These are phyloP conservation scores for Eptatretus burgeri DNA, from an alignment of 2,113 vertebrate species.

Conservation along the genomic window DNA sequence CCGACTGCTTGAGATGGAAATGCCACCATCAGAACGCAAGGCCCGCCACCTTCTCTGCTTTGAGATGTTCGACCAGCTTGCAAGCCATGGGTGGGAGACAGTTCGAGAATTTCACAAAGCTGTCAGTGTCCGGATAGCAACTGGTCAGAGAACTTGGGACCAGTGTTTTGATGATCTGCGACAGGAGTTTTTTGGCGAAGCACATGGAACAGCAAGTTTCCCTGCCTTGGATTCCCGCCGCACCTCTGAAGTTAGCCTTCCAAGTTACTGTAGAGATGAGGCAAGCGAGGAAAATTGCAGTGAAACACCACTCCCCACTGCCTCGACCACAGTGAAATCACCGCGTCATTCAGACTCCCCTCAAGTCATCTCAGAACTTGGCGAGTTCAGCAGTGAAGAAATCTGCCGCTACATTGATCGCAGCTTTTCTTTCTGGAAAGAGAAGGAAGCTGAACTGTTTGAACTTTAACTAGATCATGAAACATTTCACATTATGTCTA, in stretches of 20 bases:
- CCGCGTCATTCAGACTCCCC: constrained; percentile 21
- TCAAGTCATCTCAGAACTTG: constrained; percentile 42
- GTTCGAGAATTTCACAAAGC: constrained; percentile 56
- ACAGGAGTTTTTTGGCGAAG: constrained; percentile 38
- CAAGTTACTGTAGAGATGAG: constrained; percentile 18
- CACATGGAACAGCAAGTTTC: constrained; percentile 11
- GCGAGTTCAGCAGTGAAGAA: constrained; percentile 70
- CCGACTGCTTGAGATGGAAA: constrained; percentile 79
- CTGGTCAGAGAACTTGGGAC: constrained; percentile 31
- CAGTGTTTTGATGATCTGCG: constrained; percentile 71
- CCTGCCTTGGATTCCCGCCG: constrained; percentile 9
- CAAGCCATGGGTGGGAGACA: constrained; percentile 48
- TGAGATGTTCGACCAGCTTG: constrained; percentile 79
- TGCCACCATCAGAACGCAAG: constrained; percentile 50
- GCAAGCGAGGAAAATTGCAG: constrained; percentile 10
- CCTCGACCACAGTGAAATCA: not conserved
- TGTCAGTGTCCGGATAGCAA: constrained; percentile 43
- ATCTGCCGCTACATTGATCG: constrained; percentile 73
- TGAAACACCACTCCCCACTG: too few species aligned
- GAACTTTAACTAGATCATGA: constrained; percentile 19
- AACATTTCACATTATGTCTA: too few species aligned
- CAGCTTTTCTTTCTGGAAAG: constrained; percentile 95
- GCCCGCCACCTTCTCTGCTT: constrained; percentile 84
- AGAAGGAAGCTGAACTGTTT: constrained; percentile 63
- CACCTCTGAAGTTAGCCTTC: not conserved